phyloP scores from a whole-genome alignment of 2,113 vertebrate genomes.

The Chauna torquata region DNA sequence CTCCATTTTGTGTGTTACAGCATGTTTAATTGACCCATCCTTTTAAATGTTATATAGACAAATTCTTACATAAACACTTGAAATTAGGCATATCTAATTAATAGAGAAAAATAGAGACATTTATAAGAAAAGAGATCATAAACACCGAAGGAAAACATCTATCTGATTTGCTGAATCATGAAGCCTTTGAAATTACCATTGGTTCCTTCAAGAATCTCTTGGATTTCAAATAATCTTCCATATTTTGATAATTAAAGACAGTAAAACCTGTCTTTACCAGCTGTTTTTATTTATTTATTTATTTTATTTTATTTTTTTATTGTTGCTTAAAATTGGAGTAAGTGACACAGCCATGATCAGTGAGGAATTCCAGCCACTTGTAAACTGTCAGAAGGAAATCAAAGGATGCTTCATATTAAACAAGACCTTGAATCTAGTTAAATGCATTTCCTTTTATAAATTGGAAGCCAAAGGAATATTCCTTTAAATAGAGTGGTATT shows the following conservation, averaged over 20 bases:
- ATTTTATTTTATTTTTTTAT: no score
- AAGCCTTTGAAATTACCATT: neutral
- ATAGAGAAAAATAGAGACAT: neutral
- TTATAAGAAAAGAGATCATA: neutral
- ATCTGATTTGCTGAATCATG: neutral
- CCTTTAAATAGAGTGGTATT: neutral
- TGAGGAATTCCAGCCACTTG: neutral
- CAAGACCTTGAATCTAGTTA: neutral
- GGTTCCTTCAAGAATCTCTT: neutral
- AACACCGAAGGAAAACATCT: neutral
- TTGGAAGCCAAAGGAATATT: neutral
- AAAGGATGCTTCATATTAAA: neutral
- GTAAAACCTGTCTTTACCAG: neutral
- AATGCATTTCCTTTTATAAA: neutral
- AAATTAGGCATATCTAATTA: neutral
- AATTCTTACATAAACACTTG: neutral
- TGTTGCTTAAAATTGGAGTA: no score
- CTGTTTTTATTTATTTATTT: no score
- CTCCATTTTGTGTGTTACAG: no score
- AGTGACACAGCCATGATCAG: neutral
- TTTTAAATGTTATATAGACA: neutral
- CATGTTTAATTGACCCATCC: neutral
- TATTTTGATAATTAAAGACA: neutral
- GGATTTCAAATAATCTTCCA: neutral
- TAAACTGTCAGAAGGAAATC: neutral